Evolutionary conservation across 2,113 vertebrate genomes (phyloP).

Genomic region (Nerophis ophidion): DNA sequence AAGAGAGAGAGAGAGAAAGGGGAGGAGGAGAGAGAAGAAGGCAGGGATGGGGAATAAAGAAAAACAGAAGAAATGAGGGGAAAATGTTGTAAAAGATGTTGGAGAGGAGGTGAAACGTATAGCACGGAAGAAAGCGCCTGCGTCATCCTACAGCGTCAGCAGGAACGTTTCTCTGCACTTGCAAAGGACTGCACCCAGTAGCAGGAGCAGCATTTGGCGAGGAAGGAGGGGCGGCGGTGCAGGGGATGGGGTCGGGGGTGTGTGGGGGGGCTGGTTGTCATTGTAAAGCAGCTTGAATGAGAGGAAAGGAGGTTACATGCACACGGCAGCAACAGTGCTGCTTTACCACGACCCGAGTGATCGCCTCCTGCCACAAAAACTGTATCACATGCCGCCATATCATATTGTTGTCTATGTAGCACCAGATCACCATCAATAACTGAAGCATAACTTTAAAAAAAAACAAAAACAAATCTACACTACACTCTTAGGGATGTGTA

Average conservation of each 20-base stretch:
- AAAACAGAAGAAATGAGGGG: conserved; percentile 13
- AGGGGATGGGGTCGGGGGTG: neutral
- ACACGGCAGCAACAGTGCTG: conserved; percentile 55
- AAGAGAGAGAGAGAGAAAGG: conserved; percentile 27
- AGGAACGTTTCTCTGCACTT: conserved; percentile 72
- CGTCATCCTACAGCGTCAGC: conserved; percentile 69
- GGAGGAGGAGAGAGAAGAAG: conserved; percentile 6
- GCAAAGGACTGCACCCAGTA: conserved; percentile 68
- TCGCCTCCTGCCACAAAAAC: conserved; percentile 31
- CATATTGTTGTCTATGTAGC: too few species aligned
- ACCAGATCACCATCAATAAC: too few species aligned
- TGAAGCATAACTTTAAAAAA: too few species aligned
- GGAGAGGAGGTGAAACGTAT: conserved; percentile 30
- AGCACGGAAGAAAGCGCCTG: conserved; percentile 57
- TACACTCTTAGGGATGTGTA: too few species aligned
- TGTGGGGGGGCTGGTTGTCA: conserved; percentile 16
- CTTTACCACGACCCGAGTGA: conserved; percentile 36
- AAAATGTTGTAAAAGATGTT: conserved; percentile 52
- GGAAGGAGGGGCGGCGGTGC: conserved; percentile 12
- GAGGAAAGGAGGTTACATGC: conserved; percentile 43
- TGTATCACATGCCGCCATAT: too few species aligned
- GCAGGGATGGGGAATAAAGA: conserved; percentile 15
- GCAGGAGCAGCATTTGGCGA: conserved; percentile 50
- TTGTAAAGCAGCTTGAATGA: conserved; percentile 62
- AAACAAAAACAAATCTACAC: too few species aligned